Conservation (phyloP, 1,140 invertebrate species). For the Delia radicum region DNA sequence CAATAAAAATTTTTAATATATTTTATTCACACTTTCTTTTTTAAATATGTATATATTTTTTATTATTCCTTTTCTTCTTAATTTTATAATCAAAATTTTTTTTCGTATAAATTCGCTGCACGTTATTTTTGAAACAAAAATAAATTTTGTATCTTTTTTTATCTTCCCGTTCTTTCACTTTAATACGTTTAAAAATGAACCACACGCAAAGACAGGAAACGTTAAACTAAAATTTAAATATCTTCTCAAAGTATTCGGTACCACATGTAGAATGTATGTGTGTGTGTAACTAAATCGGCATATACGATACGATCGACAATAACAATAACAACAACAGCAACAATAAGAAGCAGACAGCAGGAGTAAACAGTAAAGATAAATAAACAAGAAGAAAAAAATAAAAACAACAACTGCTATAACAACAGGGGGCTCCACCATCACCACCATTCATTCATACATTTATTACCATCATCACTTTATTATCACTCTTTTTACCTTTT, state of each 20-base stretch:
- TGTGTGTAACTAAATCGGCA: slow-evolving; percentile 8
- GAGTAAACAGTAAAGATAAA: slow-evolving; percentile 10
- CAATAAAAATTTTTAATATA: not conserved
- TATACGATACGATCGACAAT: not conserved
- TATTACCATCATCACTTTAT: not conserved
- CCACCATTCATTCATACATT: not conserved
- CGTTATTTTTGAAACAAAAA: not conserved
- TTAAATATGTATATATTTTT: not conserved
- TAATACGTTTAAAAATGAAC: not conserved
- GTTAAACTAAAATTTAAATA: slow-evolving; percentile 16
- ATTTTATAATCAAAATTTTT: not conserved
- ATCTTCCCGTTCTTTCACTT: not conserved
- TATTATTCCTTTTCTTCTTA: not conserved
- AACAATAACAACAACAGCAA: not conserved
- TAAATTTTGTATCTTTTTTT: not conserved
- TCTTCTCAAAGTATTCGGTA: not conserved
- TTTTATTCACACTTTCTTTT: not conserved
- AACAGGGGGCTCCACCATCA: not conserved
- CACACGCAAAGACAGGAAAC: slow-evolving; percentile 21
- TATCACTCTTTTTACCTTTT: not conserved
- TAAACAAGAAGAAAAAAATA: not conserved
- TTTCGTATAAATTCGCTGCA: not conserved
- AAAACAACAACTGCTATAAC: not conserved
- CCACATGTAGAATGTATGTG: not conserved
- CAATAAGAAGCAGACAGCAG: not conserved